Conservation (phyloP, 1,140 invertebrate genomes). For the Spodoptera frugiperda region DNA sequence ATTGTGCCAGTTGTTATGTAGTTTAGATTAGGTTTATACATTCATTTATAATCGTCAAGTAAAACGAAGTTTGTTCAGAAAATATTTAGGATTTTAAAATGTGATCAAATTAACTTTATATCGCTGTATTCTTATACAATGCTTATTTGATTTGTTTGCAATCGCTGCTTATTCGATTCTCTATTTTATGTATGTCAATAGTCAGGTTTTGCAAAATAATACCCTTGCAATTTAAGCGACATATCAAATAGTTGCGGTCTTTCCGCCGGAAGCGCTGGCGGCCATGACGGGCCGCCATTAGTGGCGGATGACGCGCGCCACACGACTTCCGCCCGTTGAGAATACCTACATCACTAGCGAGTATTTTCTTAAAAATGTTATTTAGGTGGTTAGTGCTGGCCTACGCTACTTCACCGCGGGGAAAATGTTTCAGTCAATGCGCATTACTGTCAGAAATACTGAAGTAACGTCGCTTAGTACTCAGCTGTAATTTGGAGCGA, state of each 20-base stretch:
- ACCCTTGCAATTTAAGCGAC: conserved; percentile 19
- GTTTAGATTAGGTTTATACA: too few relatives aligned
- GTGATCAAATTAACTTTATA: too few relatives aligned
- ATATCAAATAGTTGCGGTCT: conserved; percentile 44
- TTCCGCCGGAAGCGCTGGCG: conserved; percentile 43
- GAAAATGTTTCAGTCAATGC: background rate
- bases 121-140: too few relatives aligned
- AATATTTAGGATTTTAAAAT: too few relatives aligned
- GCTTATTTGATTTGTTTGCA: too few relatives aligned
- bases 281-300: conserved; percentile 52
- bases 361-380: conserved; percentile 42
- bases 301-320: conserved; percentile 45
- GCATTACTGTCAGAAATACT: background rate
- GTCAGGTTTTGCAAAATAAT: conserved; percentile 14
- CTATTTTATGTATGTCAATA: too few relatives aligned
- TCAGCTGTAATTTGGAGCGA: background rate
- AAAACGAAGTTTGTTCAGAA: too few relatives aligned
- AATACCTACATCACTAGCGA: conserved; percentile 37
- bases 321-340: conserved; percentile 37
- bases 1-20: background rate
- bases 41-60: too few relatives aligned
- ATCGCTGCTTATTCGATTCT: too few relatives aligned
- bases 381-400: background rate
- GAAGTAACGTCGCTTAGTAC: background rate
- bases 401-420: background rate